Percentiles rank a stretch among this genome's conserved stretches.
Conservation (phyloP, 2,888 invertebrate genomes). For the Pristionchus fissidentatus region DNA sequence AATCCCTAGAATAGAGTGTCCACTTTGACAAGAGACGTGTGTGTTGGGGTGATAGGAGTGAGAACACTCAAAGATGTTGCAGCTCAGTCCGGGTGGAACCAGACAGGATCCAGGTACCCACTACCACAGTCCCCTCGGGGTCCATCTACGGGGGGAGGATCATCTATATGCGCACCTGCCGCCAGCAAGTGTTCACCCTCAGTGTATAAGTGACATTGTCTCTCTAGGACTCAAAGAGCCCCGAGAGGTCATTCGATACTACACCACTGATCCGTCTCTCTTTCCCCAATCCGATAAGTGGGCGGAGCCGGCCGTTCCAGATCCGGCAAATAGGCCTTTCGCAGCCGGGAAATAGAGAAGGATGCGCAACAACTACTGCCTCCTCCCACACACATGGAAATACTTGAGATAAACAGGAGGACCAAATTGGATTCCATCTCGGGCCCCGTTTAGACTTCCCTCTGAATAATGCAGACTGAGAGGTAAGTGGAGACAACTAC, state of each 20-base stretch:
- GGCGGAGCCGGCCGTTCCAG: too few relatives aligned
- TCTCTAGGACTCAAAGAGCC: constrained; percentile 25
- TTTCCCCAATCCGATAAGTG: not conserved
- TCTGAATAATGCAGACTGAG: constrained; percentile 17
- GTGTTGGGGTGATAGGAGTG: not conserved
- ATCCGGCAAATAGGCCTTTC: not conserved
- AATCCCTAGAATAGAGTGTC: too few relatives aligned
- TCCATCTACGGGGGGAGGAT: not conserved
- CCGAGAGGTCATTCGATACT: constrained; percentile 26
- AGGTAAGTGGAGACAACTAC: too few relatives aligned
- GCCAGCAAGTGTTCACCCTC: constrained; percentile 32
- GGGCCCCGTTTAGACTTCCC: not conserved
- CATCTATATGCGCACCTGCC: constrained; percentile 30
- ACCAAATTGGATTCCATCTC: constrained; percentile 20
- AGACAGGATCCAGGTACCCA: not conserved
- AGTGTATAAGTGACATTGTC: constrained; percentile 52
- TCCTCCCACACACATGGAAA: too few relatives aligned
- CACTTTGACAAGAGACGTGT: too few relatives aligned
- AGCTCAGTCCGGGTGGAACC: not conserved
- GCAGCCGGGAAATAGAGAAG: not conserved
- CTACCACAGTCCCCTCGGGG: not conserved
- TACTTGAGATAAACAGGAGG: constrained; percentile 11
- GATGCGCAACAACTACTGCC: constrained; percentile 12
- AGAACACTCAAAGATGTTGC: not conserved
- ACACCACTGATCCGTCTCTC: constrained; percentile 1